Conservation (phyloP, 2,113 vertebrate species). For the Pseudopipra pipra region DNA sequence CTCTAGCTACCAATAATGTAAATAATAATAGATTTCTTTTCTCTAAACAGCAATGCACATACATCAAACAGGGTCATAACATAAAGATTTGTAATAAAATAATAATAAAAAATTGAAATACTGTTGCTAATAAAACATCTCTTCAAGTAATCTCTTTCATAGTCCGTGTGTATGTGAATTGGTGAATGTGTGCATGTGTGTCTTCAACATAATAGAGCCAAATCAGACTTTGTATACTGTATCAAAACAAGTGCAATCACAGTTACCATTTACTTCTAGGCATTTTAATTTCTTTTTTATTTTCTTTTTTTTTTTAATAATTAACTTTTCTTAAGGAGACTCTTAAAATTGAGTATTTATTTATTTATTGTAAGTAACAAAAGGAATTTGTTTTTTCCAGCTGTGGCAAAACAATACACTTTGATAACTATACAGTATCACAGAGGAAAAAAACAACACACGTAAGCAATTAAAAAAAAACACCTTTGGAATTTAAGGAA, state of each 20-base stretch:
- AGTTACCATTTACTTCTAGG: conserved; percentile 68
- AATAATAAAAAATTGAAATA: conserved; percentile 69
- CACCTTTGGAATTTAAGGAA: background rate
- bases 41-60: conserved; percentile 3
- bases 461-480: conserved; percentile 6
- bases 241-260: conserved; percentile 69
- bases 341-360: conserved; percentile 70
- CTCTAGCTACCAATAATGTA: background rate
- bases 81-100: conserved; percentile 52
- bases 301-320: background rate
- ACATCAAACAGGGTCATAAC: conserved; percentile 16
- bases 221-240: conserved; percentile 75
- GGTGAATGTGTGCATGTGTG: background rate
- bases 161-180: background rate
- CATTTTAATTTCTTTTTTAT: conserved; percentile 58
- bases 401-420: conserved; percentile 57
- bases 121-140: conserved; percentile 55
- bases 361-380: conserved; percentile 74
- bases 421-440: conserved; percentile 49
- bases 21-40: conserved; percentile 18
- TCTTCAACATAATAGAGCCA: conserved; percentile 31
- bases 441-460: conserved; percentile 48
- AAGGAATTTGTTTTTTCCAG: conserved; percentile 66
- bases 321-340: conserved; percentile 70
- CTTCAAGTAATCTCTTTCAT: conserved; percentile 53